phyloP scores from a whole-genome alignment of 2,797 vertebrate species.

The Malacoctenus gilli region DNA sequence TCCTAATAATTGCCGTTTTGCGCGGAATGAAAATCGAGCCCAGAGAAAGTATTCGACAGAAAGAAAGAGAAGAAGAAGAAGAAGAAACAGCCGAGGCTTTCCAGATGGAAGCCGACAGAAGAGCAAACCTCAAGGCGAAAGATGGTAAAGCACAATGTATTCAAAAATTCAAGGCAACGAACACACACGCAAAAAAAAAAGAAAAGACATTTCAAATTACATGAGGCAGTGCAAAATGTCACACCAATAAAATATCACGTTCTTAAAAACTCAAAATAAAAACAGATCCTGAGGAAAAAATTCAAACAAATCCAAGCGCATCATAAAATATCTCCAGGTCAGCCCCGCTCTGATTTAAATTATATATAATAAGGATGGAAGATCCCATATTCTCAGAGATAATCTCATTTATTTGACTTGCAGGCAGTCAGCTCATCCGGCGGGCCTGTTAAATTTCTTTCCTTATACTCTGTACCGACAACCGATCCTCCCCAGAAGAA shows the following conservation, averaged over 20 bases:
- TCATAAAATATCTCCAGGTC: slow-evolving; percentile 70
- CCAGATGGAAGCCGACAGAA: slow-evolving; percentile 61
- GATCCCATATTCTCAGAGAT: slow-evolving; percentile 60
- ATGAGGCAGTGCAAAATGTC: slow-evolving; percentile 83
- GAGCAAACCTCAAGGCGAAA: slow-evolving; percentile 62
- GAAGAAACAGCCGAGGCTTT: slow-evolving; percentile 29
- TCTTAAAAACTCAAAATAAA: slow-evolving; percentile 71
- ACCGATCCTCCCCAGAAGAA: slow-evolving; percentile 57
- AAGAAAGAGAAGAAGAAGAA: not conserved
- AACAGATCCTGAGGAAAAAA: slow-evolving; percentile 81
- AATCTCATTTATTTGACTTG: slow-evolving; percentile 62
- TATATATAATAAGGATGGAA: slow-evolving; percentile 70
- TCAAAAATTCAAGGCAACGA: slow-evolving; percentile 81
- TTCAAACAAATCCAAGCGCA: slow-evolving; percentile 64
- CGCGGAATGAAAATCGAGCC: slow-evolving; percentile 53
- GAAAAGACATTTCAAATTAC: slow-evolving; percentile 70
- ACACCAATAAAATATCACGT: slow-evolving; percentile 78
- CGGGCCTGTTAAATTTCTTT: slow-evolving; percentile 30
- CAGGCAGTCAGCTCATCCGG: slow-evolving; percentile 52
- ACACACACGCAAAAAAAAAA: slow-evolving; percentile 58
- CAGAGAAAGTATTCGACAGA: slow-evolving; percentile 20
- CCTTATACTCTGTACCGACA: slow-evolving; percentile 51
- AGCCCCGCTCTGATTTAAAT: slow-evolving; percentile 76
- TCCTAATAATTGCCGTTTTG: slow-evolving; percentile 15
- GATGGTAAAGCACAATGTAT: slow-evolving; percentile 81